Evolutionary conservation across 53 echinoderm and acorn worm genomes (phyloP).

Genomic region (Hippasteria phrygiana): DNA sequence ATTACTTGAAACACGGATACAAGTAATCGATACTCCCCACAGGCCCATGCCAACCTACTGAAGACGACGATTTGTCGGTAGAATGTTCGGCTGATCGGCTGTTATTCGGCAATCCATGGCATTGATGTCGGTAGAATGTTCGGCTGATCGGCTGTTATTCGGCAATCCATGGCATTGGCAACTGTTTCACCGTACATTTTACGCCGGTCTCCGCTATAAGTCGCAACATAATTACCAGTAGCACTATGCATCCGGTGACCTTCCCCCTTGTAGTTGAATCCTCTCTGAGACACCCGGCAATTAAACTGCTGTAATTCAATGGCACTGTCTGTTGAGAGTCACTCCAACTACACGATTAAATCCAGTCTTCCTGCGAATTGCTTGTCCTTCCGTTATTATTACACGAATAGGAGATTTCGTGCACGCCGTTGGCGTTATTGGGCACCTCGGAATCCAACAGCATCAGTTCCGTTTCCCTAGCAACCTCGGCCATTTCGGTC

Average conservation of each 20-base stretch:
- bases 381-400: slow-evolving; percentile 80
- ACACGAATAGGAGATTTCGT: slow-evolving; percentile 79
- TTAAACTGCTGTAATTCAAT: neutral
- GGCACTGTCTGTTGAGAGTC: neutral
- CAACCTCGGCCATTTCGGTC: slow-evolving; percentile 96
- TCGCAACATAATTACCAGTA: too few relatives aligned
- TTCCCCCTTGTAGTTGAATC: too few relatives aligned
- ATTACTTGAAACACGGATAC: too few relatives aligned
- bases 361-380: slow-evolving; percentile 80
- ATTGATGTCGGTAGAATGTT: too few relatives aligned
- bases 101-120: neutral
- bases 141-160: neutral
- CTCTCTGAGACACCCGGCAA: too few relatives aligned
- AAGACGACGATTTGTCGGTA: too few relatives aligned
- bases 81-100: neutral
- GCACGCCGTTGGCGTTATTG: slow-evolving; percentile 75
- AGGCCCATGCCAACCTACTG: too few relatives aligned
- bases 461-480: slow-evolving; percentile 89
- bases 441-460: slow-evolving; percentile 80
- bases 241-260: too few relatives aligned
- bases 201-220: too few relatives aligned
- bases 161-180: neutral
- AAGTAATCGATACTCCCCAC: too few relatives aligned
- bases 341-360: slow-evolving; percentile 49
- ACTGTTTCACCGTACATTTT: too few relatives aligned